Evolutionary conservation across 2,888 invertebrate genomes (phyloP), one percentile per base, ranked within the genome.

Genomic region (Phyto melanocephala): DNA sequence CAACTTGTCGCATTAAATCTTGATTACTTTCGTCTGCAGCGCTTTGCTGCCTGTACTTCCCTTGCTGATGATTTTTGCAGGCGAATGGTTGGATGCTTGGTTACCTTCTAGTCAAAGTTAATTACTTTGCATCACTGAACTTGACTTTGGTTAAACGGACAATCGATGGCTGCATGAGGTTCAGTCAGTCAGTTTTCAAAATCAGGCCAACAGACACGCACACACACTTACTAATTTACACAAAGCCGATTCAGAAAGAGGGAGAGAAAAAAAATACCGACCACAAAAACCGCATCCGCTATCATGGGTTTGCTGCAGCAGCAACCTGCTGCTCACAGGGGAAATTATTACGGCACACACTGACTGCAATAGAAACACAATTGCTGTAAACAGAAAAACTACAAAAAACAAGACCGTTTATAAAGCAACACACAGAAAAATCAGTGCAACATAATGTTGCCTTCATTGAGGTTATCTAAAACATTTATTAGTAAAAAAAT

Each of bases 61-160:
- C 79, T 52, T 35, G 17, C 50, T 71, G 79, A 63, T 79, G 63
- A 54, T 5, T 37, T 45, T 28, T 63, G 58, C 28, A 6, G 17
- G 40, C 45, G 35, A 37, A 10, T 74, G 42, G 74, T 40, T 72
- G 67, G 60, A 68, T 63, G 78, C 50, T 67, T 82, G 82, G 82
- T 82, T 82, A 82, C 82, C 79, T 82, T 82, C 67, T 79, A 82
- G 82, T 82, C 82, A 82, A 82, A 82, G 82, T 80, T 84, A 84
- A 84, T 82, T 84, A 78, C 84, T 80, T 80, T 80, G 82, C 82
- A 80, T 78, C 77, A 77, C 65, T 84, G 80, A 80, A 80, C 80
- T 75, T 82, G 77, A 74, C 84, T 84, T 81, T 82, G 84, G 80
- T 81, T 77, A 71, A 72, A 76, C 80, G 82, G 80, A 75, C 80